Conservation (phyloP, 2,888 invertebrate species). For the Hymenopus coronatus region DNA sequence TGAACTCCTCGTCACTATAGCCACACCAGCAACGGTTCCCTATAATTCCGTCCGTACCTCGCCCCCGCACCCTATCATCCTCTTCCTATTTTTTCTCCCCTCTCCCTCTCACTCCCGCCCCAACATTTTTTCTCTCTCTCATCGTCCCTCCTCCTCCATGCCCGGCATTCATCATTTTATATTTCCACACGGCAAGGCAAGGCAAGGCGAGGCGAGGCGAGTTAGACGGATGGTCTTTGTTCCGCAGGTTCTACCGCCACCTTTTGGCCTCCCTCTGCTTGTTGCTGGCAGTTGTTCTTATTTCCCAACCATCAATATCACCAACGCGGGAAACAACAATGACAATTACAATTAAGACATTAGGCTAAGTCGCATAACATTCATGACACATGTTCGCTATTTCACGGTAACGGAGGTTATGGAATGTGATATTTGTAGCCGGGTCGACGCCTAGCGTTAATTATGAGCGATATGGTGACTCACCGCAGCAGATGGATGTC, state of each 20-base stretch:
- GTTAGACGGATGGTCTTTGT: constrained; percentile 25
- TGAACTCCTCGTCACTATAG: constrained; percentile 11
- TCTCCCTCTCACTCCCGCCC: constrained; percentile 22
- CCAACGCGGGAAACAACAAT: neutral
- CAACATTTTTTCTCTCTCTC: constrained; percentile 21
- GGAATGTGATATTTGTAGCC: neutral
- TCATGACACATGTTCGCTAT: neutral
- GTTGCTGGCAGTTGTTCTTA: neutral
- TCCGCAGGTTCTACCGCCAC: constrained; percentile 26
- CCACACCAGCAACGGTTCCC: neutral
- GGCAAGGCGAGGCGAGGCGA: constrained; percentile 5
- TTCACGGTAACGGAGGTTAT: neutral
- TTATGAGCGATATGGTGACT: constrained; percentile 45
- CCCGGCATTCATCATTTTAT: constrained; percentile 24
- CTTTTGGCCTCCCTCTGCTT: constrained; percentile 15
- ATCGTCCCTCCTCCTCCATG: constrained; percentile 30
- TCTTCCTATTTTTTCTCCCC: neutral
- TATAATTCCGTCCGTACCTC: neutral
- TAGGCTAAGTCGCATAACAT: neutral
- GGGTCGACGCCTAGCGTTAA: neutral
- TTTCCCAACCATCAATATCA: neutral
- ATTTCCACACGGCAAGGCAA: constrained; percentile 21
- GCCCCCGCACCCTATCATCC: neutral
- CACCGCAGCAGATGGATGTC: constrained; percentile 74
- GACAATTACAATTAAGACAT: neutral